Evolutionary conservation across 1,140 invertebrate genomes (phyloP).

Genomic region (Brachionus koreanus): DNA sequence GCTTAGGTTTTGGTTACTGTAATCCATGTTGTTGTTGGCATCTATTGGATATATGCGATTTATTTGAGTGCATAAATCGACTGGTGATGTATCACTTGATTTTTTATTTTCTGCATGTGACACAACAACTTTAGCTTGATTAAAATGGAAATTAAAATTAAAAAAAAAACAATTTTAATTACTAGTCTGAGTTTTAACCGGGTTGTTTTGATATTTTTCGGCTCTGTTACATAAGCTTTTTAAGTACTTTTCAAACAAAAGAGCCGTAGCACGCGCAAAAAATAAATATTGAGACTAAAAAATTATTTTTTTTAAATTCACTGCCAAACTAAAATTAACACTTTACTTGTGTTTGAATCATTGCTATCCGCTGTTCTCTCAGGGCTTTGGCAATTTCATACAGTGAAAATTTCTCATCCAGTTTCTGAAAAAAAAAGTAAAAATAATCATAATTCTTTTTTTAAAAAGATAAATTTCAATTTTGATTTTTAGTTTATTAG

Average conservation of each 20-base stretch:
- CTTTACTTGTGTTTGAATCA: constrained; percentile 41
- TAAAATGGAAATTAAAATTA: not conserved
- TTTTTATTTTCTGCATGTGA: not conserved
- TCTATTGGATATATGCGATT: not conserved
- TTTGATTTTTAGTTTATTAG: not conserved
- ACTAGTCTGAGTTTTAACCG: not conserved
- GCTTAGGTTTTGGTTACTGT: not conserved
- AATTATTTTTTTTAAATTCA: not conserved
- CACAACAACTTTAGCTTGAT: not conserved
- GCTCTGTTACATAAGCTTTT: not conserved
- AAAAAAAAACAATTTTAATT: not conserved
- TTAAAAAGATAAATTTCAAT: not conserved
- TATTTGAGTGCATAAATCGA: not conserved
- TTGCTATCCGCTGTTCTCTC: constrained; percentile 29
- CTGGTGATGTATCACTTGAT: not conserved
- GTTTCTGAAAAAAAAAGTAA: not conserved
- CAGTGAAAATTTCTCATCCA: not conserved
- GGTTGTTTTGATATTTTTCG: not conserved
- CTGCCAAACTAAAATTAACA: not conserved
- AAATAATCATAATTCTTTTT: too few relatives aligned
- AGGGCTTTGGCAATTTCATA: constrained; percentile 23
- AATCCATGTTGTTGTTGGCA: constrained; percentile 23
- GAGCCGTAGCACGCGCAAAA: not conserved
- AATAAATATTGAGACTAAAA: constrained; percentile 32
- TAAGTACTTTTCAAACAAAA: constrained; percentile 31